Conservation (phyloP, 2,113 vertebrate species). For the Ageneiosus marmoratus region DNA sequence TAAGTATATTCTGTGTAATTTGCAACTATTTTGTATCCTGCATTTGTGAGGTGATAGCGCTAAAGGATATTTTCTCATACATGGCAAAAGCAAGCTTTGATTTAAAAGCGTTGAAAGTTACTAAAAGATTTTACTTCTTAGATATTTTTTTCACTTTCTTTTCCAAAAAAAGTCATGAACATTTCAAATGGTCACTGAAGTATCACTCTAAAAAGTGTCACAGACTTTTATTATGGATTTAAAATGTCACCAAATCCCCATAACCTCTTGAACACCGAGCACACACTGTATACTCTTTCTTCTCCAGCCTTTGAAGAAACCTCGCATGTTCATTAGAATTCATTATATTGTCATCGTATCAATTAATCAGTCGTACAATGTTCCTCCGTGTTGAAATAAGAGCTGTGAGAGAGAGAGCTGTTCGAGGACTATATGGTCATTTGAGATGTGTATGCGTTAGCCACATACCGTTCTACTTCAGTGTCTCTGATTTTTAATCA, state of each 20-base stretch:
- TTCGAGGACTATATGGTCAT: slow-evolving; percentile 31
- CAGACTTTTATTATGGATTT: slow-evolving; percentile 1
- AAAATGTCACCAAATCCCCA: slow-evolving; percentile 18
- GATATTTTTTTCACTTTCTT: neutral
- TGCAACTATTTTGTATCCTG: neutral
- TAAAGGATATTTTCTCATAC: neutral
- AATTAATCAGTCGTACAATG: slow-evolving; percentile 48
- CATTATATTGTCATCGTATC: slow-evolving; percentile 50
- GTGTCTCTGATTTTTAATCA: slow-evolving; percentile 59
- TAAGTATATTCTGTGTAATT: too few species aligned
- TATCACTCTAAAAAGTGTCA: neutral
- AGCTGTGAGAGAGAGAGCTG: slow-evolving; percentile 11
- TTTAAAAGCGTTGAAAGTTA: neutral
- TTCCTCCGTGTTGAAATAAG: slow-evolving; percentile 43
- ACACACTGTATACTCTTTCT: slow-evolving; percentile 7
- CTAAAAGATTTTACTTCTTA: neutral
- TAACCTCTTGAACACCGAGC: slow-evolving; percentile 3
- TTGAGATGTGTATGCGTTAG: slow-evolving; percentile 39
- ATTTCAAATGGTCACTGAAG: neutral
- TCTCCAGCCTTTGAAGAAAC: slow-evolving; percentile 16
- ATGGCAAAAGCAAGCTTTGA: neutral
- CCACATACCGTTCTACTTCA: slow-evolving; percentile 51
- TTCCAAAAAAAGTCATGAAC: neutral
- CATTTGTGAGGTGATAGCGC: neutral
- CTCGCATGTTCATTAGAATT: slow-evolving; percentile 37